phyloP scores from a whole-genome alignment of 2,797 vertebrate species.

The Microctenopoma lineatum region DNA sequence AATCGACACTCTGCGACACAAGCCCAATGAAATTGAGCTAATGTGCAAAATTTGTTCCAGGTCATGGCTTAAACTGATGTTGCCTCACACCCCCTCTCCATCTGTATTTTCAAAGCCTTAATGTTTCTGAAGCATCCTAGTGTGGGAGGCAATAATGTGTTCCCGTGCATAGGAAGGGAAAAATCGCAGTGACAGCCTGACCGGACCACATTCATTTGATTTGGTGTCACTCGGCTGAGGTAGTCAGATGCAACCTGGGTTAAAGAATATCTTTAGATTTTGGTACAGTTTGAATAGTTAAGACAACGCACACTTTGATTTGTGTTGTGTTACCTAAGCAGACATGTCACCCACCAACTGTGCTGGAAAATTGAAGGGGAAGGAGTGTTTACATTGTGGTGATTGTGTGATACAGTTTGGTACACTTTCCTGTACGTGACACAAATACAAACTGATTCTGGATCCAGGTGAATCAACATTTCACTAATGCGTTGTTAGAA shows the following conservation, averaged over 20 bases:
- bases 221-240: constrained; percentile 17
- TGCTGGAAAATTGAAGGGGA: constrained; percentile 14
- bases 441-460: constrained; percentile 17
- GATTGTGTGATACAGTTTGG: constrained; percentile 11
- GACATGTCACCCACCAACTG: constrained; percentile 27
- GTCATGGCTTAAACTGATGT: constrained; percentile 64
- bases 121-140: constrained; percentile 47
- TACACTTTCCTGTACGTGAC: background rate
- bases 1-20: constrained; percentile 36
- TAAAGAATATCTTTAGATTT: constrained; percentile 19
- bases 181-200: constrained; percentile 43
- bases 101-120: constrained; percentile 61
- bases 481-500: background rate
- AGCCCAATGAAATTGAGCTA: constrained; percentile 52
- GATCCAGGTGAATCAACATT: constrained; percentile 16
- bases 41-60: constrained; percentile 70
- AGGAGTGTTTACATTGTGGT: constrained; percentile 14
- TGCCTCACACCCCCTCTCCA: constrained; percentile 47
- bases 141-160: constrained; percentile 52
- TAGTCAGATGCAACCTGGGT: background rate
- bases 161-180: constrained; percentile 29
- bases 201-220: constrained; percentile 35
- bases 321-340: constrained; percentile 4
- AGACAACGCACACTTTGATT: constrained; percentile 24
- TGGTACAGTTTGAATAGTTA: constrained; percentile 15